Percentiles rank a stretch among this genome's conserved stretches.
These are phyloP conservation scores for Acronicta psi DNA, from an alignment of 2,888 invertebrate species.

Conservation along the genomic window DNA sequence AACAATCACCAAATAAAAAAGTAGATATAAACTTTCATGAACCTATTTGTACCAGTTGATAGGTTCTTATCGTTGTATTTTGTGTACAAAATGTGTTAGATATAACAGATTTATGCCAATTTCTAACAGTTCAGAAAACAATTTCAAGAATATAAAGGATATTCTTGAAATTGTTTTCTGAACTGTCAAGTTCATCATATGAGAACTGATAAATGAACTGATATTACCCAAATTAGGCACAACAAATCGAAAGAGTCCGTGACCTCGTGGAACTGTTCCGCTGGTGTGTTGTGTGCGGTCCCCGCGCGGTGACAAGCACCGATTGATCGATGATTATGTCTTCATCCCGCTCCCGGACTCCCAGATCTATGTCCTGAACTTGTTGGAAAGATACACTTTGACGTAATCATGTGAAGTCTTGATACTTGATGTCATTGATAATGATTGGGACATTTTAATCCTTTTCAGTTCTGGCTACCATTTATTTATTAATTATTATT, in stretches of 20 bases:
- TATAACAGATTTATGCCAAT: too few relatives aligned
- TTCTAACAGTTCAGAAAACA: too few relatives aligned
- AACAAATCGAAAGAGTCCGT: conserved; percentile 49
- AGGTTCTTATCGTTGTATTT: too few relatives aligned
- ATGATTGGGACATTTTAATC: neutral
- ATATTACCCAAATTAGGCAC: conserved; percentile 26
- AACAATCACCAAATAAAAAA: too few relatives aligned
- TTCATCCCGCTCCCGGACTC: conserved; percentile 67
- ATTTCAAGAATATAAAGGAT: too few relatives aligned
- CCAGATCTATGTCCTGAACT: conserved; percentile 57
- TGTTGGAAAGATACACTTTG: conserved; percentile 22
- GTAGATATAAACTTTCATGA: too few relatives aligned
- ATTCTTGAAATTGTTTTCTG: too few relatives aligned
- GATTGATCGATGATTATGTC: conserved; percentile 86
- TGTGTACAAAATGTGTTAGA: too few relatives aligned
- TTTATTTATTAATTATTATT: too few relatives aligned
- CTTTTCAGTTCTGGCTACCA: too few relatives aligned
- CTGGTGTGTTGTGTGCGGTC: conserved; percentile 80
- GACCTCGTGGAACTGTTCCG: conserved; percentile 58
- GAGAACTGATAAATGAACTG: neutral
- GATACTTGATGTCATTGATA: conserved; percentile 35
- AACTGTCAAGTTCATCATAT: neutral
- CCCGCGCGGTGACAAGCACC: conserved; percentile 71
- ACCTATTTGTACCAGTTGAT: too few relatives aligned
- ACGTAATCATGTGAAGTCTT: conserved; percentile 20